A percentile compares a stretch with the other conserved stretches of the same genome.
Conservation (phyloP, 2,888 invertebrate species). For the Dryobotodes eremita region DNA sequence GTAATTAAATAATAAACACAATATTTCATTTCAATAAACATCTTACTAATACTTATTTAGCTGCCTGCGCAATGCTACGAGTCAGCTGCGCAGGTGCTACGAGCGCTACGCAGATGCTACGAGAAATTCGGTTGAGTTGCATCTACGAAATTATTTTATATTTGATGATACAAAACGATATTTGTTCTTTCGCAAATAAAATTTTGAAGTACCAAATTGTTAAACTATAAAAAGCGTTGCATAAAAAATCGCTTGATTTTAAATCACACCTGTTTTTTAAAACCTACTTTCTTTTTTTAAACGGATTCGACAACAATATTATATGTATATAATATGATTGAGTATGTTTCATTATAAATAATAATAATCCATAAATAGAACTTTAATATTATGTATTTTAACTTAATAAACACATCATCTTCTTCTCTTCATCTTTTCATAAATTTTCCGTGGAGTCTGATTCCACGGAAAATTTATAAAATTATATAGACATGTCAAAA, state of each 20-base stretch:
- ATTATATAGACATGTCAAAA: too few species aligned
- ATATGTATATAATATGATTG: too few species aligned
- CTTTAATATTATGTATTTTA: background rate
- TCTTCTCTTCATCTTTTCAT: too few species aligned
- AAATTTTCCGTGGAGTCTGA: too few species aligned
- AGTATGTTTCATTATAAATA: too few species aligned
- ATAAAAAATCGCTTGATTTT: too few species aligned
- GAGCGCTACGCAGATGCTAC: conserved; percentile 46
- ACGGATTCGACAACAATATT: background rate
- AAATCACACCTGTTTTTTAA: background rate
- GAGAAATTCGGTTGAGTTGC: conserved; percentile 25
- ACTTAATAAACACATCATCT: background rate
- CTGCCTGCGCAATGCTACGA: conserved; percentile 34
- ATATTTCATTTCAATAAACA: conserved; percentile 32
- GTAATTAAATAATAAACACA: background rate
- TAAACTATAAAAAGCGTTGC: background rate
- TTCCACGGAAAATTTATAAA: too few species aligned
- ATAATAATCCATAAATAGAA: too few species aligned
- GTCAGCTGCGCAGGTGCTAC: conserved; percentile 38
- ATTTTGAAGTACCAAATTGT: too few species aligned
- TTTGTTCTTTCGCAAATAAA: background rate
- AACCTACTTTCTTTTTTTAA: background rate
- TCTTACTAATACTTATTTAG: conserved; percentile 6
- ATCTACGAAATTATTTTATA: conserved; percentile 14
- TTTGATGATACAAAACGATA: background rate